Base-by-base conservation (phyloP, 2,888 invertebrate species). In the Pherbina coryleti region DNA sequence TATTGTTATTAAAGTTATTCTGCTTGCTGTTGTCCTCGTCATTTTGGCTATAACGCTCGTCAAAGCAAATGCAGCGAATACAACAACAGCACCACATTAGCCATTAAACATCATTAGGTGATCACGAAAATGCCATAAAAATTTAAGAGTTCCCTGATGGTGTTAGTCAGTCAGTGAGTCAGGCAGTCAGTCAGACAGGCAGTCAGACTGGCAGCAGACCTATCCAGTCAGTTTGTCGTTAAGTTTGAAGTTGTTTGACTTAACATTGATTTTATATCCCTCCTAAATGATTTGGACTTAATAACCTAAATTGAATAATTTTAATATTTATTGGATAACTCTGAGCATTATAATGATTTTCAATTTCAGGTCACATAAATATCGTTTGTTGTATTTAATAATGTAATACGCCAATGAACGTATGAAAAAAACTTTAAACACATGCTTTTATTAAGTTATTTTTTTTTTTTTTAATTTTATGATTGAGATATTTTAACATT, bases 111-210 rank as follows among this genome's bases (percentile, higher is more conserved):
- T 78, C 75, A 78, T 78, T 78, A 75, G 70, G 64, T 55, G 70
- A 78, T 78, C 78, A 78, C 78, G 78, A 78, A 78, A 75, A 78
- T 55, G 70, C 78, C 75, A 78, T 78, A 78, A 78, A 78, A 78
- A 60, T 75, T 64, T 62, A 78, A 64, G 55, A 70, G 71, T 55
- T 76, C 74, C 53, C 79, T 69, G 66, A 44, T 57, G 72, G 78
- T 51, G 44, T 25, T 71, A 67, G 51, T 25, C 75, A 66, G 51
- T 64, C 34, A n/a, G 28, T 49, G 53, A 62, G 62, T 34, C 62
- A 49, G 51, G 4, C 22, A 72, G 25, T 49, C 71, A 55, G 71
- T n/a, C 69, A 34, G 57, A 37, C 31, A 19, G 22, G 19, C 14
- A 19, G 37, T 4, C 55, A 57, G 9, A 7, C 11, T 8, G 37